phyloP scores from a whole-genome alignment of 2,113 vertebrate genomes.

The Oenanthe oenanthe region DNA sequence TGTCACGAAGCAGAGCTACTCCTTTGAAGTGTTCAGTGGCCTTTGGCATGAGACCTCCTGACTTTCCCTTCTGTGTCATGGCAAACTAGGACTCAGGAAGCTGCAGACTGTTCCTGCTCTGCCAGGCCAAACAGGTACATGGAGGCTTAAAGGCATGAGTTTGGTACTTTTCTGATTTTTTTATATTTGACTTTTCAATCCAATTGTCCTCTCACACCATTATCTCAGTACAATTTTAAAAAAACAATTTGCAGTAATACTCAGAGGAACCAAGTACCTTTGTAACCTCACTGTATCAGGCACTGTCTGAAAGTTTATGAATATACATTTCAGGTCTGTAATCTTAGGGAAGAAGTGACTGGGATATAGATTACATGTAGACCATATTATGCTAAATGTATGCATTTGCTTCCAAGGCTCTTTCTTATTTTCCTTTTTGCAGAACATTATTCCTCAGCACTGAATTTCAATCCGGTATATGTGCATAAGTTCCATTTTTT shows the following conservation, averaged over 20 bases:
- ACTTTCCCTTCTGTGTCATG: not conserved
- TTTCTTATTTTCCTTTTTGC: not conserved
- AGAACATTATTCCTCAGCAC: not conserved
- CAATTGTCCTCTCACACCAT: not conserved
- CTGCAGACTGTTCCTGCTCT: not conserved
- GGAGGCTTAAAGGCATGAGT: not conserved
- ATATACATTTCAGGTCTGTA: slow-evolving; percentile 21
- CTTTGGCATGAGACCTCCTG: not conserved
- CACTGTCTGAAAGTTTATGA: slow-evolving; percentile 10
- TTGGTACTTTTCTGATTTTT: not conserved
- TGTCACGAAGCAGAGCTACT: not conserved
- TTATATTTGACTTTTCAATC: not conserved
- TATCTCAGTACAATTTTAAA: not conserved
- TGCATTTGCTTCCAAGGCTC: not conserved
- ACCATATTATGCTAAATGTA: not conserved
- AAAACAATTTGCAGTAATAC: not conserved
- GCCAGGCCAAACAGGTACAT: not conserved
- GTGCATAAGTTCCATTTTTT: not conserved
- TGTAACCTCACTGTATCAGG: not conserved
- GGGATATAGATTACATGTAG: not conserved
- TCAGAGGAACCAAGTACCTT: not conserved
- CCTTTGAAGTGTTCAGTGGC: not conserved
- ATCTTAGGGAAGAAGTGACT: not conserved
- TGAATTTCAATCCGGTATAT: not conserved
- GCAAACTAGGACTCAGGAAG: not conserved